Evolutionary conservation across 2,113 vertebrate species (phyloP).

Genomic region (Psettodes erumei): DNA sequence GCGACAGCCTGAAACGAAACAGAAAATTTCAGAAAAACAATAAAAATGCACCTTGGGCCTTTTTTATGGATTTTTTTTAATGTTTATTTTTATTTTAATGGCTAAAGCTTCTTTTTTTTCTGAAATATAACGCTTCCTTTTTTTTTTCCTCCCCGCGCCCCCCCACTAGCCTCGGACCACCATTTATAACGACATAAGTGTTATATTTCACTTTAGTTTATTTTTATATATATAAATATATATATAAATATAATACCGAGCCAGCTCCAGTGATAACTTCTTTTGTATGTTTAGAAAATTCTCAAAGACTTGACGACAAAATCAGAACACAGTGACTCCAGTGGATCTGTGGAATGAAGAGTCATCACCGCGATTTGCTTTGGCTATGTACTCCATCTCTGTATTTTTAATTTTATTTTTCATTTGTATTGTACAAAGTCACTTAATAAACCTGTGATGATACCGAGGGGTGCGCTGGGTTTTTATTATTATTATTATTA

Average conservation of each 20-base stretch:
- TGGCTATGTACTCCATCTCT: slow-evolving; percentile 96
- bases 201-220: slow-evolving; percentile 95
- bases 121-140: slow-evolving; percentile 87
- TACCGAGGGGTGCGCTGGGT: slow-evolving; percentile 47
- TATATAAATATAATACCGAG: slow-evolving; percentile 84
- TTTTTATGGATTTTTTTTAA: slow-evolving; percentile 82
- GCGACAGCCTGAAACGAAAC: slow-evolving; percentile 82
- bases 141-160: too few relatives aligned
- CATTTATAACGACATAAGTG: slow-evolving; percentile 92
- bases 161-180: slow-evolving; percentile 87
- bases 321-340: too few relatives aligned
- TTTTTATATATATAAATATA: slow-evolving; percentile 82
- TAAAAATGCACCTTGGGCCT: slow-evolving; percentile 88
- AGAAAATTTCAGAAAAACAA: slow-evolving; percentile 75
- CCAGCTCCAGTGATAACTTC: slow-evolving; percentile 91
- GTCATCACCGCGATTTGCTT: slow-evolving; percentile 89
- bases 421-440: slow-evolving; percentile 99
- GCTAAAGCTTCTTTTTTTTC: slow-evolving; percentile 86
- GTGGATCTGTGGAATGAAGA: slow-evolving; percentile 85
- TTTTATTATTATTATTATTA: slow-evolving; percentile 44
- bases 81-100: slow-evolving; percentile 29
- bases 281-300: slow-evolving; percentile 77
- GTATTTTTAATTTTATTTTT: slow-evolving; percentile 91
- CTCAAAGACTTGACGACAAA: slow-evolving; percentile 82
- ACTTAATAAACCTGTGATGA: slow-evolving; percentile 99